A percentile compares a stretch with the other conserved stretches of the same genome.
Evolutionary conservation across 2,888 invertebrate genomes (phyloP).

Genomic region (Drosophila stalkeri): DNA sequence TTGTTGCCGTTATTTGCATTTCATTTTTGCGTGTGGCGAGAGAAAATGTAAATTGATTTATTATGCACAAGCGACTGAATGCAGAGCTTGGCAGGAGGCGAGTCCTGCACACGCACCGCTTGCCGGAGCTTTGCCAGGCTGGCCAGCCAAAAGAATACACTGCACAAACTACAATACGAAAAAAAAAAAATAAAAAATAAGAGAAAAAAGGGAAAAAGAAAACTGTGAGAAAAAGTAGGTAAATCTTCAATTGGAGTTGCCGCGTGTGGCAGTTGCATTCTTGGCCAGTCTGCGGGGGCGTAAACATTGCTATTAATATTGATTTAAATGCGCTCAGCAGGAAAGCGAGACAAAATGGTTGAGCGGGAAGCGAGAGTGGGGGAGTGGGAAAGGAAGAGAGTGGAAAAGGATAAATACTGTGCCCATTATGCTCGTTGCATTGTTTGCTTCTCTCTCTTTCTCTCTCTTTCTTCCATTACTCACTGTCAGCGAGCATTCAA

Average conservation of each 20-base stretch:
- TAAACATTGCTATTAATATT: constrained; percentile 72
- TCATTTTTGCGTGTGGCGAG: constrained; percentile 69
- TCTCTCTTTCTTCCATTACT: constrained; percentile 49
- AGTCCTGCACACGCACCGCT: constrained; percentile 28
- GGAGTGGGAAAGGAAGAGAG: not conserved
- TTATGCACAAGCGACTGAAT: constrained; percentile 75
- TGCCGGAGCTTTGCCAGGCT: constrained; percentile 19
- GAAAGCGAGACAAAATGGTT: not conserved
- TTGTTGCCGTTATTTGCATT: constrained; percentile 77
- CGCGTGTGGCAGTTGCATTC: constrained; percentile 44
- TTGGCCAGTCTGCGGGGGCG: constrained; percentile 46
- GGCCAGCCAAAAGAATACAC: constrained; percentile 31
- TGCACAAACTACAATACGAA: not conserved
- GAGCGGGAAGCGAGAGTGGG: not conserved
- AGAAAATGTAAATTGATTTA: constrained; percentile 78
- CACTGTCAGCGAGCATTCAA: constrained; percentile 63
- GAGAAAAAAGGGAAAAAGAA: not conserved
- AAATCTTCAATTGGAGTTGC: constrained; percentile 56
- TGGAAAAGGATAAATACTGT: constrained; percentile 11
- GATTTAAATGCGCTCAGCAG: constrained; percentile 62
- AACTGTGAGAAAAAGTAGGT: constrained; percentile 45
- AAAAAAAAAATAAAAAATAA: constrained; percentile 13
- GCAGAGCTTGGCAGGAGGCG: constrained; percentile 53
- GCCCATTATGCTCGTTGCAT: constrained; percentile 32
- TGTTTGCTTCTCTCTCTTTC: constrained; percentile 11